Evolutionary conservation across 2,888 invertebrate genomes (phyloP), one percentile per base, ranked within the genome.

Genomic region (Nudaria mundana): DNA sequence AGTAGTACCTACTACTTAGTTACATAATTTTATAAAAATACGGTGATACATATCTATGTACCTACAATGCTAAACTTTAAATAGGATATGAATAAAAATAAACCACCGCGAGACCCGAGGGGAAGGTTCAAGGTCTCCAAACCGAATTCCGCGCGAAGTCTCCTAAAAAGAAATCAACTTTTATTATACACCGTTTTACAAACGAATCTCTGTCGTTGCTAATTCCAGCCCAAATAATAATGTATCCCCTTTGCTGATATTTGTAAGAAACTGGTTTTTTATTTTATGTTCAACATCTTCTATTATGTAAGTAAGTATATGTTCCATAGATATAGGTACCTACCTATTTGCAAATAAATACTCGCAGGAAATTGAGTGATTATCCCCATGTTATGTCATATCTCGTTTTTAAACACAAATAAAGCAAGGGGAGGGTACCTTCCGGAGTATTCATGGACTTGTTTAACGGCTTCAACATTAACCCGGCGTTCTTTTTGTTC

Each of bases 391-490:
- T n/a, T n/a, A n/a, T n/a, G n/a, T n/a, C n/a, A n/a, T n/a, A n/a
- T 20, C 20, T 3, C 5, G n/a, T 47, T 56, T 46, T 36, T 7
- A 42, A 25, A 36, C 14, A 28, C 28, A n/a, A 34, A 48, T 43
- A 46, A 50, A 44, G 46, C 45, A 49, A 53, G 46, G 59, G 59
- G 59, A 55, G 57, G 40, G 32, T 40, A 45, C 52, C 48, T 57
- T 60, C 60, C 60, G 57, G 48, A 52, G 51, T 44, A 59, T 58
- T 58, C 59, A 58, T 37, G 39, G 54, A 61, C 59, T 56, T 44
- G 59, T 63, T 63, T 66, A 66, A 66, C 66, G 64, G 66, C 63
- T 40, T 49, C 44, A 52, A 45, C 44, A 52, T 58, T 60, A 52
- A 65, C 40, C 48, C 39, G 30, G 33, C 52, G 44, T 48, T 52